These are phyloP conservation scores for Harpegnathos saltator DNA, from an alignment of 1,140 invertebrate genomes.

Conservation along the genomic window DNA sequence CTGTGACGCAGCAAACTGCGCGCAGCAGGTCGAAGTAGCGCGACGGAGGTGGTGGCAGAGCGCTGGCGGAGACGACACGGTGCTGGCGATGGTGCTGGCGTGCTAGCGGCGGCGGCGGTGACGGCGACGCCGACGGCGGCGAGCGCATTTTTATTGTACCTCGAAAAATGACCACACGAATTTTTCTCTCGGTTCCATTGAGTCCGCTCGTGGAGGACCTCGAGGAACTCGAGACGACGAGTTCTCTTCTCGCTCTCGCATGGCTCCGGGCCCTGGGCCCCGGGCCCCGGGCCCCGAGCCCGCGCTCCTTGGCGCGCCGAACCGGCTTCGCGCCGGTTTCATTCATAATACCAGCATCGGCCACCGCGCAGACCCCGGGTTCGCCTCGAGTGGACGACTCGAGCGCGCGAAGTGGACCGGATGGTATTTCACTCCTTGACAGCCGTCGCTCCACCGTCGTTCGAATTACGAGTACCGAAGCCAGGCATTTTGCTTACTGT, in stretches of 20 bases:
- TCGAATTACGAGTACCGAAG: conserved; percentile 69
- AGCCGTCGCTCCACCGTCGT: conserved; percentile 60
- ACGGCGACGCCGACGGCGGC: conserved; percentile 16
- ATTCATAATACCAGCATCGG: conserved; percentile 72
- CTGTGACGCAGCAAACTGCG: conserved; percentile 73
- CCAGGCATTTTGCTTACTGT: conserved; percentile 73
- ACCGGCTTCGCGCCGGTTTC: conserved; percentile 63
- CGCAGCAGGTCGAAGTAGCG: conserved; percentile 50
- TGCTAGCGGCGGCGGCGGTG: conserved; percentile 22
- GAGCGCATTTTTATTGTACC: conserved; percentile 66
- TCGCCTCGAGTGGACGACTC: conserved; percentile 68
- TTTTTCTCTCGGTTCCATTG: conserved; percentile 81
- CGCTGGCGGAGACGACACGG: not conserved
- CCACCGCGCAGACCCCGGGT: conserved; percentile 1
- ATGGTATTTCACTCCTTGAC: conserved; percentile 83
- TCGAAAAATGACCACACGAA: conserved; percentile 81
- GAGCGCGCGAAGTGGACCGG: conserved; percentile 80
- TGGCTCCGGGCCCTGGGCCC: conserved; percentile 68
- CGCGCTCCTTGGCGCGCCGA: conserved; percentile 60
- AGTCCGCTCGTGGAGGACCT: conserved; percentile 70
- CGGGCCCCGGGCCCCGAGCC: no score
- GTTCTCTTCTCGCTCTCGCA: no score
- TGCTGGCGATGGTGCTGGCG: conserved; percentile 4
- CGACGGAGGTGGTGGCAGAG: conserved; percentile 41
- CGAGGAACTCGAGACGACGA: conserved; percentile 79